Base-by-base conservation (phyloP, 2,797 vertebrate genomes). In the Enteromius unitaeniatus region DNA sequence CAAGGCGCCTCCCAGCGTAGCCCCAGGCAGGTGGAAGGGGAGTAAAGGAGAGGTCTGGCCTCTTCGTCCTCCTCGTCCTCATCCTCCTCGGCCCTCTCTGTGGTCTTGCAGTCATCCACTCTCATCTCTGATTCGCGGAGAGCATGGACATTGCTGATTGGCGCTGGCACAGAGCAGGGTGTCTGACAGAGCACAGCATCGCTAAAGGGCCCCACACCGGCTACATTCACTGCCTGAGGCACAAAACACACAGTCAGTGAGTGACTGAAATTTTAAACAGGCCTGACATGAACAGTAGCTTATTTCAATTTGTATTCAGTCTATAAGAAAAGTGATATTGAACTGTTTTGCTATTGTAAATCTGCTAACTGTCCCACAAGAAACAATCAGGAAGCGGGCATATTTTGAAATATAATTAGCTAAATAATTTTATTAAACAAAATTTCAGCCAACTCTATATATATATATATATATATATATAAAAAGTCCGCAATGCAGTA, bases 11-110 rank as follows among this genome's bases (percentile, higher is more conserved):
- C 97, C 98, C 98, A 99, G 88, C 92, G 94, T 84, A 99, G 85
- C 34, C 96, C 97, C 92, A 99, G 94, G 92, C 97, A 99, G 88
- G 96, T 97, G 87, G 98, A 99, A 11, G 96, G 95, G 75, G 95
- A 98, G 90, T 97, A 97, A 85, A 93, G 89, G 0, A 92, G 79
- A 3, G 85, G 88, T 0, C 85, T 55, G 17, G 84, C 53, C 15
- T 49, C 85, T 28, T 88, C 87, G 0, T 82, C 86, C 0, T 93
- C 94, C 0, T 94, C 93, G 0, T 88, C 89, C 6, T 88, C 88
- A 3, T 89, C 17, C 0, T 70, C 83, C 3, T 86, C 84, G 4
- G 13, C 76, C 26, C 45, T 55, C 0, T 91, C 92, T 2, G 21
- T 81, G 55, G 23, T 60, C 40, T 87, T 84, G 88, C 87, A 82